These are phyloP conservation scores for Rhorus exstirpatorius DNA, from an alignment of 2,888 invertebrate species.

Conservation along the genomic window DNA sequence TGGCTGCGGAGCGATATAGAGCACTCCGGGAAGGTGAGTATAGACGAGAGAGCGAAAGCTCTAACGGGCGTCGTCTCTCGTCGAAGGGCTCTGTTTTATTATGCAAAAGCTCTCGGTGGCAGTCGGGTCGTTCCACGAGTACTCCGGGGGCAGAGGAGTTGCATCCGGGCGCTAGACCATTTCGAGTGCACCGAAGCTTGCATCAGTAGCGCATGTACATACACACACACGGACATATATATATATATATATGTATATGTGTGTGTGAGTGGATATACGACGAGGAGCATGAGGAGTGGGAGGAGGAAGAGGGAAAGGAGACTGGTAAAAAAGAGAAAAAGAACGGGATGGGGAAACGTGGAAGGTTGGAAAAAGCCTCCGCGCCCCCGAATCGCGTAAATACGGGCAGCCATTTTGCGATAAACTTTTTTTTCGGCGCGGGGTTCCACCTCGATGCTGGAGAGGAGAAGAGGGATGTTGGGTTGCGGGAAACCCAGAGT, in stretches of 20 bases:
- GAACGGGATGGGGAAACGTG: slow-evolving; percentile 45
- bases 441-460: slow-evolving; percentile 71
- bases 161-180: slow-evolving; percentile 61
- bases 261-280: slow-evolving; percentile 11
- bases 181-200: slow-evolving; percentile 69
- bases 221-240: no score
- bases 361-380: slow-evolving; percentile 79
- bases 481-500: slow-evolving; percentile 31
- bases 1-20: slow-evolving; percentile 65
- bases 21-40: slow-evolving; percentile 55
- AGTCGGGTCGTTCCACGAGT: slow-evolving; percentile 83
- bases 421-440: slow-evolving; percentile 81
- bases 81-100: slow-evolving; percentile 84
- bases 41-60: slow-evolving; percentile 71
- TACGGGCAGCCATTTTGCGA: slow-evolving; percentile 86
- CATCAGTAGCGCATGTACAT: slow-evolving; percentile 51
- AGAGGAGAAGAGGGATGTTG: slow-evolving; percentile 63
- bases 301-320: slow-evolving; percentile 16
- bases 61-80: slow-evolving; percentile 61
- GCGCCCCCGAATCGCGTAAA: slow-evolving; percentile 85
- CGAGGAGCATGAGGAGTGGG: slow-evolving; percentile 27
- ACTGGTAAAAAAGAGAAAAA: slow-evolving; percentile 29
- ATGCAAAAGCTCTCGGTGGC: slow-evolving; percentile 86
- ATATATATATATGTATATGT: slow-evolving; percentile 44
- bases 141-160: slow-evolving; percentile 77